Base-by-base conservation (phyloP, 2,797 vertebrate genomes). In the Halcyon leucocephala region DNA sequence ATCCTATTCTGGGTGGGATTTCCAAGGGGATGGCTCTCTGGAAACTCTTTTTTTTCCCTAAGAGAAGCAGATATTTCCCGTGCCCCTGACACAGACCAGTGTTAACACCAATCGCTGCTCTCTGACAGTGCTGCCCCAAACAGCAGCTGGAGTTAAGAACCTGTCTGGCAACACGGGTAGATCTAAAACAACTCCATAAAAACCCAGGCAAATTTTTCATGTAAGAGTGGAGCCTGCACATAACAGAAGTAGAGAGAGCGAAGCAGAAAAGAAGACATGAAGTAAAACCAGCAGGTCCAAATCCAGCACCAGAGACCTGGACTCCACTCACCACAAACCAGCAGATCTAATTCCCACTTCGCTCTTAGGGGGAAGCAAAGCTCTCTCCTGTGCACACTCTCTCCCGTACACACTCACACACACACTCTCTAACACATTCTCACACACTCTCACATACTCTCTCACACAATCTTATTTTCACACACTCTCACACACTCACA, bases 371-470 rank as follows among this genome's bases (percentile, higher is more conserved):
- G 44, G 49, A 62, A 58, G 20, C 5, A 33, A 77, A 80, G 49
- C 7, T 60, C 12, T 15, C 24, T 44, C 33, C 20, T 13, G 33
- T 5, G 9, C 31, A 46, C 16, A 10, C 6, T 3, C 15, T 51
- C 9, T 69, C 18, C 10, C 51, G 26, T 0, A 0, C 46, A 48
- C 46, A 48, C 24, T 49, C 48, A 44, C 42, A 16, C 41, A 41
- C 41, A 41, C 41, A 41, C 41, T 41, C 41, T 41, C 41, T 41
- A 39, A 42, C 41, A 42, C 41, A 15, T 15, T 42, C 41, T 42
- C 41, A 42, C 41, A 15, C 13, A 37, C 37, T 37, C 37, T 10
- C 42, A 44, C 42, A 46, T 18, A 44, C 42, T 19, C 44, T 46
- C 44, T 20, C 44, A 19, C 42, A 44, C 42, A 10, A 10, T 44